Conservation (phyloP, 2,797 vertebrate species). For the Sciurus carolinensis region DNA sequence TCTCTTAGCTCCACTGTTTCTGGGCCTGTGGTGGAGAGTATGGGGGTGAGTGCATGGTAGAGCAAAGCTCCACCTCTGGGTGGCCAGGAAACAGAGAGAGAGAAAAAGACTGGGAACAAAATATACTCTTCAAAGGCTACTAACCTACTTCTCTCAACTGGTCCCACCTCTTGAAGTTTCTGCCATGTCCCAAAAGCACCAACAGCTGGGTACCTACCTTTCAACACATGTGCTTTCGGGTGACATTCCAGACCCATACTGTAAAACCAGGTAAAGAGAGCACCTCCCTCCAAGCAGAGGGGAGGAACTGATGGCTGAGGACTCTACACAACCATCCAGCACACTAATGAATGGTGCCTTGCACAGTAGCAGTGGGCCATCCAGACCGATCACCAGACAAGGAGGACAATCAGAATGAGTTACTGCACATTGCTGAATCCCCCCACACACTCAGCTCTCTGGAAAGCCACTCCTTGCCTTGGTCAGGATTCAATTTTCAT, state of each 20-base stretch:
- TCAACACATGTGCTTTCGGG: neutral
- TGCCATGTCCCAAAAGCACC: neutral
- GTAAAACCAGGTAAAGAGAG: neutral
- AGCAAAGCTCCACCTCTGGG: too few relatives aligned
- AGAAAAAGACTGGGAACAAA: too few relatives aligned
- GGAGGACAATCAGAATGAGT: neutral
- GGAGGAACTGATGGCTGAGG: neutral
- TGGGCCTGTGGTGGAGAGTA: too few relatives aligned
- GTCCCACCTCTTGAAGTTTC: too few relatives aligned
- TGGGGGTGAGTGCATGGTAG: too few relatives aligned
- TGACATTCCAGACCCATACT: too few relatives aligned
- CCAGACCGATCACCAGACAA: neutral
- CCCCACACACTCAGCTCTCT: too few relatives aligned
- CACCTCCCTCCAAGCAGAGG: neutral
- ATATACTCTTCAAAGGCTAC: too few relatives aligned
- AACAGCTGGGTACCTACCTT: neutral
- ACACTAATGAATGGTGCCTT: accelerated
- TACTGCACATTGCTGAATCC: neutral
- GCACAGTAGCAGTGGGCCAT: accelerated
- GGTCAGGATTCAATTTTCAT: neutral
- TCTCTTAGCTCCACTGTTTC: too few relatives aligned
- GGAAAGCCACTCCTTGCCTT: neutral
- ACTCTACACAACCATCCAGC: neutral
- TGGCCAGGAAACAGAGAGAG: too few relatives aligned
- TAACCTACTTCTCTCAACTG: too few relatives aligned